Conservation (phyloP, 1,140 invertebrate species). For the Sesamia nonagrioides region DNA sequence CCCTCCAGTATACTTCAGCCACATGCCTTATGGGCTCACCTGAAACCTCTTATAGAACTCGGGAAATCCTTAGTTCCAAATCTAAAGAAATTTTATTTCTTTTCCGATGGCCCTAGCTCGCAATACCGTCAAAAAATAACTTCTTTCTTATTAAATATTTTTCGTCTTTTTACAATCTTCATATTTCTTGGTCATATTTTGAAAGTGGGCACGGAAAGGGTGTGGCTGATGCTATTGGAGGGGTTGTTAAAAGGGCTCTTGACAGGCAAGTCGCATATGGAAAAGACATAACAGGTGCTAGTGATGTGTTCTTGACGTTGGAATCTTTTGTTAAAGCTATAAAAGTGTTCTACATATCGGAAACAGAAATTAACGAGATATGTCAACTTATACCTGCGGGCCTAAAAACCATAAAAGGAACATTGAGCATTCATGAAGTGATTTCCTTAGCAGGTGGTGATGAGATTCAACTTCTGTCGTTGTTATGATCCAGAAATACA, state of each 20-base stretch:
- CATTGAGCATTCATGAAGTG: background rate
- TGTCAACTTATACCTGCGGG: no score
- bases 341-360: background rate
- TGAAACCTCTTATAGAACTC: background rate
- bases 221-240: background rate
- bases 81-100: background rate
- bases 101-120: conserved; percentile 2
- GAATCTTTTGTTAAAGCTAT: background rate
- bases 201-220: background rate
- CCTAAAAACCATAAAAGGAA: background rate
- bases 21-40: background rate
- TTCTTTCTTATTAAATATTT: background rate
- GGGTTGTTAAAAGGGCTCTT: background rate
- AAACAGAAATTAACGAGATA: background rate
- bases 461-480: background rate
- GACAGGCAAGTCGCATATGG: background rate
- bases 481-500: conserved; percentile 12
- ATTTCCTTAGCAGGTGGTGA: no score
- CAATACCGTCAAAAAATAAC: background rate
- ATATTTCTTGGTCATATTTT: background rate
- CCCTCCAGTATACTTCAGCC: background rate
- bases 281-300: background rate
- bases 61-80: background rate
- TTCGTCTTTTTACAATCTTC: background rate
- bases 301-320: background rate